Base-by-base conservation (phyloP, 2,888 invertebrate species). In the Resseliella maxima region DNA sequence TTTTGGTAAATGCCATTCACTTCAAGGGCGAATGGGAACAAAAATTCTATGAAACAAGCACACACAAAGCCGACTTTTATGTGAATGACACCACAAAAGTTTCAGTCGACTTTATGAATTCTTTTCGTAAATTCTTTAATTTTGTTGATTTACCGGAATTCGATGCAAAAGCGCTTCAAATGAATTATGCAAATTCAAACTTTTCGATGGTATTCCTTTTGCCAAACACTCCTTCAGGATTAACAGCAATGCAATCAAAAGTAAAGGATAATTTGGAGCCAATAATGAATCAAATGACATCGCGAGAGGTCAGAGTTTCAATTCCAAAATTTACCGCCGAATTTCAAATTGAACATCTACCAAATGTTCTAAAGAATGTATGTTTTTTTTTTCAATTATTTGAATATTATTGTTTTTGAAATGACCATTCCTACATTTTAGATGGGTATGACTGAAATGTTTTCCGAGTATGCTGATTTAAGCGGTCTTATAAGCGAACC, bases 291-390 rank as follows among this genome's bases (percentile, higher is more conserved):
- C 90, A 90, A 45, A 91, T 92, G 92, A 88, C 87, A 86, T 88
- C 89, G 0, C 90, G 90, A 0, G 93, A 94, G 89, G 94, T 96
- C 0, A 90, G 92, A 86, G 92, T 95, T 18, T 91, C 92, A 15
- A 88, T 96, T 59, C 96, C 96, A 5, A 95, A 94, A 90, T 96
- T 96, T 90, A 95, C 94, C 90, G 93, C 95, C 86, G 95, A 96
- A 90, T 92, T 93, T 0, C 92, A 93, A 86, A 93, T 95, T 18
- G 92, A 12, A n/a, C 91, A 94, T 87, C 90, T 96, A 85, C 91
- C 91, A 1, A 89, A 90, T 0, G 88, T 93, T 81, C 90, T 95
- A 85, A 89, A 90, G 21, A 92, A 94, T 91, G 95, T 95, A 91
- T 90, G 89, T 88, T 18, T 24, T 46, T 45, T 86, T 50, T 50